phyloP scores from a whole-genome alignment of 2,797 vertebrate species.

The Erpetoichthys calabaricus region DNA sequence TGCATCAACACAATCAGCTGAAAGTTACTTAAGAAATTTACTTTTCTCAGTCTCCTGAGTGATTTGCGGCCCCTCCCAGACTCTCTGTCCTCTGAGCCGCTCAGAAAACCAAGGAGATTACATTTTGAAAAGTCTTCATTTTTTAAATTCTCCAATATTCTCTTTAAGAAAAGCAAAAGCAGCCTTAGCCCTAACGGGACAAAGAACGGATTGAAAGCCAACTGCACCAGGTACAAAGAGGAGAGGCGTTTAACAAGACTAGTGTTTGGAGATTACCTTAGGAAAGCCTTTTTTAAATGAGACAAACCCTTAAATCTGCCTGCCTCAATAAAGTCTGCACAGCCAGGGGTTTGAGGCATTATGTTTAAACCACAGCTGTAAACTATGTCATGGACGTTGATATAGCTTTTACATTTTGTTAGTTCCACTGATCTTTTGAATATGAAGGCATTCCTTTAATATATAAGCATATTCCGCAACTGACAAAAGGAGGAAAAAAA shows the following conservation, averaged over 20 bases:
- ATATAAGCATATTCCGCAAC: no score
- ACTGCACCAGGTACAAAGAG: slow-evolving; percentile 17
- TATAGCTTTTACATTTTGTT: no score
- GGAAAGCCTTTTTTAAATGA: no score
- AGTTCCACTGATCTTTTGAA: no score
- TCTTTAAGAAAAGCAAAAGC: slow-evolving; percentile 19
- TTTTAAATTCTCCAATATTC: slow-evolving; percentile 28
- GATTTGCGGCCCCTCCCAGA: slow-evolving; percentile 19
- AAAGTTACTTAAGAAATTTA: slow-evolving; percentile 32
- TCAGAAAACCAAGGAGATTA: slow-evolving; percentile 16
- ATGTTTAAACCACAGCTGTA: no score
- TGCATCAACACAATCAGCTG: slow-evolving; percentile 29
- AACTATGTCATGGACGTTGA: no score
- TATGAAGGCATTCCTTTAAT: no score
- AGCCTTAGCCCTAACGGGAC: slow-evolving; percentile 20
- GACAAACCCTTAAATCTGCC: no score
- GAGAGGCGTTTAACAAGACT: slow-evolving; percentile 15
- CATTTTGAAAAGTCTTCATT: slow-evolving; percentile 30
- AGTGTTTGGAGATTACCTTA: no score
- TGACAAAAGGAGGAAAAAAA: no score
- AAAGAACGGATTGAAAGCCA: slow-evolving; percentile 16
- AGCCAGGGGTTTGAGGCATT: no score
- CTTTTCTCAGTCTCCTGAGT: slow-evolving; percentile 31
- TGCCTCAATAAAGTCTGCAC: no score
- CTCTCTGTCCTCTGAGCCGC: slow-evolving; percentile 12